Conservation (phyloP, 2,888 invertebrate genomes). For the Netelia fuscicornis region DNA sequence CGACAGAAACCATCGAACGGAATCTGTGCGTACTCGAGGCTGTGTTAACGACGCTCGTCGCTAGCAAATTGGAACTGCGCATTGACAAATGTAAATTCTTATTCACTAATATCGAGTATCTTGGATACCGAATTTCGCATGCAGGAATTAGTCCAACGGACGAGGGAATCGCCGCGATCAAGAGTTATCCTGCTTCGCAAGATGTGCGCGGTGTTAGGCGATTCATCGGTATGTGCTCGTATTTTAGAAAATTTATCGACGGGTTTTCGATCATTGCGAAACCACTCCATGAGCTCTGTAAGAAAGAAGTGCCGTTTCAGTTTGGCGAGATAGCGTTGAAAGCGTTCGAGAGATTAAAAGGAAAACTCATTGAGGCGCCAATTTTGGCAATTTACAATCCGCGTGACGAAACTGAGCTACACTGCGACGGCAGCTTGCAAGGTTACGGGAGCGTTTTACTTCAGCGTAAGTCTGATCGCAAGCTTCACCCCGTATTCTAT, state of each 20-base stretch:
- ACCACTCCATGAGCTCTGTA: constrained; percentile 8
- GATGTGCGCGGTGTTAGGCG: background rate
- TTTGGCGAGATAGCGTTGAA: constrained; percentile 11
- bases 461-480: constrained; percentile 73
- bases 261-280: constrained; percentile 10
- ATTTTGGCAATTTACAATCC: constrained; percentile 74
- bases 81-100: constrained; percentile 29
- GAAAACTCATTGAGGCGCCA: constrained; percentile 1
- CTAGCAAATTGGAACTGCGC: constrained; percentile 33
- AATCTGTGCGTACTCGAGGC: constrained; percentile 44
- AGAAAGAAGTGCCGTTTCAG: constrained; percentile 5
- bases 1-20: constrained; percentile 55
- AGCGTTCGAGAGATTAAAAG: constrained; percentile 23
- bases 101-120: constrained; percentile 21
- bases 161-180: constrained; percentile 18
- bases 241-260: constrained; percentile 43
- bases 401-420: constrained; percentile 74
- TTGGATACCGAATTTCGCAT: constrained; percentile 63
- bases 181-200: background rate
- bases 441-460: constrained; percentile 77
- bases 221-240: constrained; percentile 29
- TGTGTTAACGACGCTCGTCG: constrained; percentile 49
- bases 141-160: constrained; percentile 30
- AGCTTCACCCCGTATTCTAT: constrained; percentile 75
- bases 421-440: constrained; percentile 77